Conservation (phyloP, 2,888 invertebrate species). For the Dicyrtoma fusca region DNA sequence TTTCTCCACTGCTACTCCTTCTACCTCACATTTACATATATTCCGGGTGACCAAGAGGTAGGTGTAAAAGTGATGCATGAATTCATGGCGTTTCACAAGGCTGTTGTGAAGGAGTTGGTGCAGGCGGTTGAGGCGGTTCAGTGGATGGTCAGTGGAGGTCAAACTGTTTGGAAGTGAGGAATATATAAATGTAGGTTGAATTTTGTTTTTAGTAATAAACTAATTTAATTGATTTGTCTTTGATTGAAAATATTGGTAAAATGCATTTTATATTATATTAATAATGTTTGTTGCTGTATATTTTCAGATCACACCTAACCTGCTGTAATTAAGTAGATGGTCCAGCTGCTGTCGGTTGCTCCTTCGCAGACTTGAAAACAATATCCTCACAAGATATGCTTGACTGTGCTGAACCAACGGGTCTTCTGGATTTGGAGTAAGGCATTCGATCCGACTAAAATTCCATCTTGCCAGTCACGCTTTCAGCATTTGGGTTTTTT, state of each 20-base stretch:
- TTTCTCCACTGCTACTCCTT: constrained; percentile 51
- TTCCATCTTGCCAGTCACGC: constrained; percentile 38
- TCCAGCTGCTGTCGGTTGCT: constrained; percentile 48
- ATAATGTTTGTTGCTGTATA: neutral
- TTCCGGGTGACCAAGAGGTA: constrained; percentile 24
- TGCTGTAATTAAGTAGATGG: constrained; percentile 52
- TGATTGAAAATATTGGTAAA: no score
- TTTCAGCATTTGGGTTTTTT: constrained; percentile 42
- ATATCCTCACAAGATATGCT: constrained; percentile 43
- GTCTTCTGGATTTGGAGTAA: constrained; percentile 53
- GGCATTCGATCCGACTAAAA: constrained; percentile 42
- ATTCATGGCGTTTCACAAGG: constrained; percentile 41
- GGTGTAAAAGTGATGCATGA: constrained; percentile 38
- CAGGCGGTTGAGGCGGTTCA: constrained; percentile 52
- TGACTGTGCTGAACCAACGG: constrained; percentile 53
- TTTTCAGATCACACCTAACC: constrained; percentile 53
- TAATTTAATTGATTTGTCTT: neutral
- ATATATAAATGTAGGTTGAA: constrained; percentile 12
- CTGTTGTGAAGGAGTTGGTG: constrained; percentile 45
- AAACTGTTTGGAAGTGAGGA: neutral
- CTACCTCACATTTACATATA: constrained; percentile 41
- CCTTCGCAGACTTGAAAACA: constrained; percentile 48
- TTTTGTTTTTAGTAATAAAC: neutral
- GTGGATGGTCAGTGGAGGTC: constrained; percentile 40
- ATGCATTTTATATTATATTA: constrained; percentile 3